These are phyloP conservation scores for Amphimedon queenslandica DNA, from an alignment of 37 sponge, comb jelly and placozoan genomes.

Conservation along the genomic window DNA sequence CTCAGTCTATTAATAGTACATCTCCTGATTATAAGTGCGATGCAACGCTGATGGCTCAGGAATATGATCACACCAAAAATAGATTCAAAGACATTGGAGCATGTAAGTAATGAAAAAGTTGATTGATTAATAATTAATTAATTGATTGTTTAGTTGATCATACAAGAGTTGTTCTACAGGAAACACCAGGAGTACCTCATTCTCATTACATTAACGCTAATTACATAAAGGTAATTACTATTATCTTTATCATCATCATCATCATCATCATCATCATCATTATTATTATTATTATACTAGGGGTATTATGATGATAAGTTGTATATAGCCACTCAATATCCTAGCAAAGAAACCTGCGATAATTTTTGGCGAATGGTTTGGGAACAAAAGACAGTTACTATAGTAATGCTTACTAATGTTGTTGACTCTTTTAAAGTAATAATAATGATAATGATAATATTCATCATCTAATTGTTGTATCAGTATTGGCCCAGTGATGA, in stretches of 20 bases:
- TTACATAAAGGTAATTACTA: slow-evolving; percentile 55
- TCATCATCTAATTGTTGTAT: slow-evolving; percentile 59
- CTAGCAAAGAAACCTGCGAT: slow-evolving; percentile 63
- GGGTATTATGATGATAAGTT: neutral
- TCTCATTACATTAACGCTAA: slow-evolving; percentile 83
- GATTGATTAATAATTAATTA: neutral
- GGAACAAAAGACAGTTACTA: slow-evolving; percentile 73
- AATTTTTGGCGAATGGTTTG: slow-evolving; percentile 97
- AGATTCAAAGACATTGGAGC: slow-evolving; percentile 84
- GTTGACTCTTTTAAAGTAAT: slow-evolving; percentile 65
- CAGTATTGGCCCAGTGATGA: slow-evolving; percentile 66
- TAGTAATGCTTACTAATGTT: slow-evolving; percentile 89
- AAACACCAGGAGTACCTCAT: slow-evolving; percentile 27
- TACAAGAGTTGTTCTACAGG: slow-evolving; percentile 50
- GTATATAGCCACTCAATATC: slow-evolving; percentile 58
- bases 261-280: neutral
- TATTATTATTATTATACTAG: slow-evolving; percentile 1
- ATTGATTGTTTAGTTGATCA: slow-evolving; percentile 59
- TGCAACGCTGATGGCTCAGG: slow-evolving; percentile 37
- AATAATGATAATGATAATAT: too few relatives aligned
- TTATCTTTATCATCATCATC: too few relatives aligned
- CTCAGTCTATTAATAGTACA: neutral
- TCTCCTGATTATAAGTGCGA: slow-evolving; percentile 39
- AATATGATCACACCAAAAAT: slow-evolving; percentile 80
- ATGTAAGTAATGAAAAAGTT: slow-evolving; percentile 54